These are phyloP conservation scores for Amblyornis subalaris DNA, from an alignment of 2,113 vertebrate genomes.

Conservation along the genomic window DNA sequence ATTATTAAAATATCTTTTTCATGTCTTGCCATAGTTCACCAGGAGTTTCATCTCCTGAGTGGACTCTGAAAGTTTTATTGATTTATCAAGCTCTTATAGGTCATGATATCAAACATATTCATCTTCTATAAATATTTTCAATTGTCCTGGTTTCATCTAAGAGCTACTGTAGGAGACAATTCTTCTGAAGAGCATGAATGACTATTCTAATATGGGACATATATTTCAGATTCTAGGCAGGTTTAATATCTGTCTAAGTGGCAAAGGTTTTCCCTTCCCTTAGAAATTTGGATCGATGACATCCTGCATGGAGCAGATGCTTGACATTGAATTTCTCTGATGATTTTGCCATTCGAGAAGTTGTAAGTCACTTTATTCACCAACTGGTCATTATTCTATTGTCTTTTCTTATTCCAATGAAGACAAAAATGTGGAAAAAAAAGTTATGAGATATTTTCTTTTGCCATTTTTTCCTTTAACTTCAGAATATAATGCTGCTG, in stretches of 20 bases:
- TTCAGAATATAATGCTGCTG: neutral
- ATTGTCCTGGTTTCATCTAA: neutral
- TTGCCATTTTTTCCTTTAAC: neutral
- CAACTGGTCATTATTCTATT: neutral
- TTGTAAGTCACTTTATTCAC: neutral
- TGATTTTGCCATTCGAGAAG: neutral
- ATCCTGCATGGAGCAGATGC: neutral
- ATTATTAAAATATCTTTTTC: neutral
- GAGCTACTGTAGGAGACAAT: neutral
- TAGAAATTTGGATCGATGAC: neutral
- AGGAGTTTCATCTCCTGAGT: neutral
- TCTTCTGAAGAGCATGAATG: neutral
- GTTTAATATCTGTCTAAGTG: conserved; percentile 3
- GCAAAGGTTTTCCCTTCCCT: neutral
- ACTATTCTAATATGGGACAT: neutral
- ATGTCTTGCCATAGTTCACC: neutral
- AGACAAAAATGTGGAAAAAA: neutral
- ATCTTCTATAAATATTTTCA: conserved; percentile 18
- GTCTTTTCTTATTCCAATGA: neutral
- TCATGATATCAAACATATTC: neutral
- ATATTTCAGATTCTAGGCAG: conserved; percentile 8
- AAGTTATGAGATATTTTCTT: neutral
- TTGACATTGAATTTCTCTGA: neutral
- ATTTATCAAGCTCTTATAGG: neutral
- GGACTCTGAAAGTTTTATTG: neutral